A percentile compares a stretch with the other conserved stretches of the same genome.
These are phyloP conservation scores for Eilema depressum DNA, from an alignment of 2,888 invertebrate genomes.

Conservation along the genomic window DNA sequence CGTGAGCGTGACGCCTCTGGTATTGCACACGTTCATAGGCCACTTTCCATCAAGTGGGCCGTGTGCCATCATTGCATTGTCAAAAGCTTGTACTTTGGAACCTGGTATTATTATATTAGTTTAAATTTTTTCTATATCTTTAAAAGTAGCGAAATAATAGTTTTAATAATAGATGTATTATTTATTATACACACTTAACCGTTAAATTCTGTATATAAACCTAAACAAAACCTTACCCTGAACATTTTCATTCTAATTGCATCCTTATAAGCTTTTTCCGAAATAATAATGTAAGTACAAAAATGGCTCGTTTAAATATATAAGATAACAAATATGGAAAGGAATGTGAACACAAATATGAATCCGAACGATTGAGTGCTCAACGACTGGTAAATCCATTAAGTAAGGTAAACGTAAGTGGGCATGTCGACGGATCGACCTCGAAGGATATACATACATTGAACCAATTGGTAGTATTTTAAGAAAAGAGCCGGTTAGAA, in stretches of 20 bases:
- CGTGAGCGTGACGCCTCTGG: too few relatives aligned
- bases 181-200: too few relatives aligned
- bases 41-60: too few relatives aligned
- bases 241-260: not conserved
- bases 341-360: not conserved
- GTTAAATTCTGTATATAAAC: too few relatives aligned
- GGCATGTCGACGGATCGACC: slow-evolving; percentile 1
- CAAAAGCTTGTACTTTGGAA: too few relatives aligned
- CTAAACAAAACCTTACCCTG: not conserved
- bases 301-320: not conserved
- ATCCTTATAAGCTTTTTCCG: not conserved
- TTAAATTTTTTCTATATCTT: too few relatives aligned
- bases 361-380: slow-evolving; percentile 11
- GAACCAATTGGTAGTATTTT: not conserved
- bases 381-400: not conserved
- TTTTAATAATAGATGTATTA: too few relatives aligned
- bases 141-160: too few relatives aligned
- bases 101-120: too few relatives aligned
- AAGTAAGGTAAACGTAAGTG: slow-evolving; percentile 10
- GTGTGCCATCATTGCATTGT: too few relatives aligned
- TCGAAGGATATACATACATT: not conserved
- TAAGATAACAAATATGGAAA: slow-evolving; percentile 7
- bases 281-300: not conserved
- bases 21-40: too few relatives aligned
- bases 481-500: not conserved